A percentile compares a stretch with the other conserved stretches of the same genome.
phyloP scores from a whole-genome alignment of 2,797 vertebrate genomes.

The Oreortyx pictus region DNA sequence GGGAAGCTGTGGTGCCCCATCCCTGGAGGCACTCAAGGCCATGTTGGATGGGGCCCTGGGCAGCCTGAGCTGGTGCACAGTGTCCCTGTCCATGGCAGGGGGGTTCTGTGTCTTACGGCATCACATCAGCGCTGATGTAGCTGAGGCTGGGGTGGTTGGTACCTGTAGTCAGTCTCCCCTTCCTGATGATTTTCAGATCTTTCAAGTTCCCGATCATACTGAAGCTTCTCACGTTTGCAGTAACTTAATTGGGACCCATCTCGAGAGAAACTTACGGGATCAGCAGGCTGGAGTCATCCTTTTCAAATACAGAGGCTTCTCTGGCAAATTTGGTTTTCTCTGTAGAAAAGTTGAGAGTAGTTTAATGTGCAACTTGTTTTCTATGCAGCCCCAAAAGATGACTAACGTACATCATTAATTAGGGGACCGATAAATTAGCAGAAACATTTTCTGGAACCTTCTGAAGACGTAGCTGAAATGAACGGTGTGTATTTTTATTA shows the following conservation, averaged over 20 bases:
- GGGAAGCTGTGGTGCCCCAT: not conserved
- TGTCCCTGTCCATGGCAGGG: not conserved
- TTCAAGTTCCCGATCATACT: not conserved
- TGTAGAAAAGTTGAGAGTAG: not conserved
- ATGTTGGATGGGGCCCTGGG: not conserved
- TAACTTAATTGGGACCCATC: fast-evolving
- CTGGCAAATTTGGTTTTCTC: not conserved
- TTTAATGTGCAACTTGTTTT: not conserved
- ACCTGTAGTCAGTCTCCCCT: not conserved
- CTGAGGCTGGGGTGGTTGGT: not conserved
- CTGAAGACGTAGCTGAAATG: not conserved
- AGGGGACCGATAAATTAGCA: not conserved
- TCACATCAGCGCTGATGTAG: not conserved
- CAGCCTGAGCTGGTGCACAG: no score
- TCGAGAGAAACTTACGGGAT: not conserved
- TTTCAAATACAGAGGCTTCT: not conserved
- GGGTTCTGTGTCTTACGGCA: no score
- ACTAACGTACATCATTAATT: not conserved
- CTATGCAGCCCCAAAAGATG: not conserved
- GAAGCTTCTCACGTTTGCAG: not conserved
- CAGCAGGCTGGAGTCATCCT: not conserved
- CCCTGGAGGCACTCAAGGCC: not conserved
- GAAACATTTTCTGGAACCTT: not conserved
- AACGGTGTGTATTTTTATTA: not conserved
- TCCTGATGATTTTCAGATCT: not conserved